These are phyloP conservation scores for Acrocephalus kingi DNA, from an alignment of 2,113 vertebrate species.

Conservation along the genomic window DNA sequence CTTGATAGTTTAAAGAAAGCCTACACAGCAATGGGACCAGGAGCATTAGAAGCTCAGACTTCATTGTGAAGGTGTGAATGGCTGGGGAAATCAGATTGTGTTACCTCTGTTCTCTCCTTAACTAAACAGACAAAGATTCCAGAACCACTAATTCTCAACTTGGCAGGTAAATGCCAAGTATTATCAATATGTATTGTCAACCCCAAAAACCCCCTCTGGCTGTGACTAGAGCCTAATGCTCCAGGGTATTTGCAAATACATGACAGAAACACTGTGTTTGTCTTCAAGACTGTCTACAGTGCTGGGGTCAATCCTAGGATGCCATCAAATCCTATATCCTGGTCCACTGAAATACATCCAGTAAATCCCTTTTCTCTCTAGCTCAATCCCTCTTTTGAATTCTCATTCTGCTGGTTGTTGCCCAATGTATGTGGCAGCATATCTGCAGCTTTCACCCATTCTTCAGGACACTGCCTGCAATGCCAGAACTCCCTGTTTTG, in stretches of 20 bases:
- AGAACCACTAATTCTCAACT: not conserved
- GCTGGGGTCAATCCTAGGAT: not conserved
- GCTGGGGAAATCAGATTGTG: not conserved
- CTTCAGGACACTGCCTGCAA: not conserved
- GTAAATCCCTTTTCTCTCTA: not conserved
- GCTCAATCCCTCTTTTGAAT: constrained; percentile 1
- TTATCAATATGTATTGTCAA: not conserved
- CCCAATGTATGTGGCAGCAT: not conserved
- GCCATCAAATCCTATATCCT: not conserved
- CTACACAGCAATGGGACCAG: not conserved
- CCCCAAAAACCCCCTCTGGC: not conserved
- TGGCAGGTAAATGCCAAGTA: not conserved
- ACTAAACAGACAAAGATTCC: not conserved
- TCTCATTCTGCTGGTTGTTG: not conserved
- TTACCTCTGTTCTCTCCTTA: not conserved
- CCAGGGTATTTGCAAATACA: not conserved
- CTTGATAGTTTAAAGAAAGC: not conserved
- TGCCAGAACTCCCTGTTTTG: not conserved
- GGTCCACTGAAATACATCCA: not conserved
- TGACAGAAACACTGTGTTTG: not conserved
- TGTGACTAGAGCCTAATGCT: not conserved
- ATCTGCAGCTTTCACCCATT: not conserved
- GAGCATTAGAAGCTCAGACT: not conserved
- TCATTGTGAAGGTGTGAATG: not conserved
- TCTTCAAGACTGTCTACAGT: not conserved